Percentiles rank a stretch among this genome's conserved stretches.
These are phyloP conservation scores for Hemiscyllium ocellatum DNA, from an alignment of 2,113 vertebrate genomes.

Conservation along the genomic window DNA sequence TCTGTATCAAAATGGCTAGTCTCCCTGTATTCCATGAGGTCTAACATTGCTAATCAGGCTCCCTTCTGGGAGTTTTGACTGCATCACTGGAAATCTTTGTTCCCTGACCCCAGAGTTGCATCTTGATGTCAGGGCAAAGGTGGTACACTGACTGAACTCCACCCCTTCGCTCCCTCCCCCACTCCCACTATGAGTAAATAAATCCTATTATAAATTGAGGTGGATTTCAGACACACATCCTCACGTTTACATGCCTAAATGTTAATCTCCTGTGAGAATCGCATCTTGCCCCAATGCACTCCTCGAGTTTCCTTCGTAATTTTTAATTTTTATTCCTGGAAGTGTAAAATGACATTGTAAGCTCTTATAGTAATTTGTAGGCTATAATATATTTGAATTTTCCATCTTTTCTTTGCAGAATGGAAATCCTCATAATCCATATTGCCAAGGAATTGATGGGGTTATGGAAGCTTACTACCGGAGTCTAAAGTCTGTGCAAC, in stretches of 20 bases:
- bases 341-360: not conserved
- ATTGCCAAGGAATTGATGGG: constrained; percentile 87
- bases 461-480: constrained; percentile 93
- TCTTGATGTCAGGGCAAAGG: not conserved
- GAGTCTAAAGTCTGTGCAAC: constrained; percentile 85
- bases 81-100: not conserved
- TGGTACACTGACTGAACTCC: not conserved
- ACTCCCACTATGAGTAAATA: not conserved
- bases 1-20: no score
- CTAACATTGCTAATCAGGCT: no score
- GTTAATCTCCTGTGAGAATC: not conserved
- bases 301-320: not conserved
- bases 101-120: not conserved
- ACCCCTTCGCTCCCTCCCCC: not conserved
- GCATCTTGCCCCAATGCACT: not conserved
- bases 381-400: not conserved
- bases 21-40: no score
- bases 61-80: not conserved
- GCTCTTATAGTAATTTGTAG: not conserved
- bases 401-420: constrained; percentile 59
- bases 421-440: constrained; percentile 90
- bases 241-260: not conserved
- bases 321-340: not conserved
- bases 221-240: not conserved
- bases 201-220: not conserved